phyloP scores from a whole-genome alignment of 2,113 vertebrate species.

The Ardeotis arabs region DNA sequence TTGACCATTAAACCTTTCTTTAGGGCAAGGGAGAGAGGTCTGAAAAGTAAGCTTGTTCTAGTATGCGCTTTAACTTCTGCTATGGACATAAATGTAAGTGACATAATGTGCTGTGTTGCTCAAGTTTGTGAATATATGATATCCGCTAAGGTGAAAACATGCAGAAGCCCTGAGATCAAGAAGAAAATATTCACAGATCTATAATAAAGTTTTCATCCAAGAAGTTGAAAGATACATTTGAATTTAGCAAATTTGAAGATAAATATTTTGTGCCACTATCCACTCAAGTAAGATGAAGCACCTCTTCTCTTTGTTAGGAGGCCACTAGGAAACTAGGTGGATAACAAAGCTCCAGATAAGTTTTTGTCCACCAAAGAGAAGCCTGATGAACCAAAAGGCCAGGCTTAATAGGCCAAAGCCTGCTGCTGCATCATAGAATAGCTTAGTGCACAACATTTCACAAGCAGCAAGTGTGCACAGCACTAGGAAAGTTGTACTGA shows the following conservation, averaged over 20 bases:
- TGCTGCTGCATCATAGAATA: not conserved
- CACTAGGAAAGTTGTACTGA: not conserved
- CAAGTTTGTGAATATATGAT: not conserved
- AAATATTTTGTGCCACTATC: not conserved
- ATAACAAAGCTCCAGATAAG: not conserved
- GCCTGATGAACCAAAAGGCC: not conserved
- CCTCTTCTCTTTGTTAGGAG: not conserved
- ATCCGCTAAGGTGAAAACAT: not conserved
- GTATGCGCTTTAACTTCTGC: not conserved
- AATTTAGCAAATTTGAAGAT: not conserved
- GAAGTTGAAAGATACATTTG: not conserved
- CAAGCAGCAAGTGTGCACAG: not conserved
- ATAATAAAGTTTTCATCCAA: fast-evolving
- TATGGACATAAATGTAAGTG: not conserved
- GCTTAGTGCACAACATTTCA: not conserved
- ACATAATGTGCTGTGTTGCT: not conserved
- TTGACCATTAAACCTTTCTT: not conserved
- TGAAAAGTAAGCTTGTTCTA: not conserved
- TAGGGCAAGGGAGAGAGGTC: not conserved
- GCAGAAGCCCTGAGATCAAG: not conserved
- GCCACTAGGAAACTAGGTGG: not conserved
- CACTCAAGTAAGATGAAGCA: not conserved
- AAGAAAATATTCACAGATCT: not conserved
- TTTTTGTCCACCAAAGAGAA: not conserved
- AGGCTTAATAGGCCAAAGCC: not conserved